phyloP scores from a whole-genome alignment of 2,113 vertebrate genomes.

The Gnathochromis pfefferi region DNA sequence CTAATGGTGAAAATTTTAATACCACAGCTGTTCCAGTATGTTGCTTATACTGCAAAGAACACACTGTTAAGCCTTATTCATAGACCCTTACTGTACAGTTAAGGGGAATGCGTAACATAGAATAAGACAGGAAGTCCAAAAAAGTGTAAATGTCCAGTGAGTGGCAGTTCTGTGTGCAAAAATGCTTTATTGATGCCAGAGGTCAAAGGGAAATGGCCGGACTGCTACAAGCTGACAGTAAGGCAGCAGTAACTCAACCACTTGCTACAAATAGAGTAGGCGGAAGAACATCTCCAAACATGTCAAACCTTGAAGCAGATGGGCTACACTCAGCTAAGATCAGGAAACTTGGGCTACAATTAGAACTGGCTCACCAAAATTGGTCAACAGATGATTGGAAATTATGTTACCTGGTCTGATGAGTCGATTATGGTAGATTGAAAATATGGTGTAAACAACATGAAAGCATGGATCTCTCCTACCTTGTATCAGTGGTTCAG shows the following conservation, averaged over 20 bases:
- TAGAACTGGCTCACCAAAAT: background rate
- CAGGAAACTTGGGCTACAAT: background rate
- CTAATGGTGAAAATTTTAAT: background rate
- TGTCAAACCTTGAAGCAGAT: background rate
- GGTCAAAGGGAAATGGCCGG: background rate
- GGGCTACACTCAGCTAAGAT: background rate
- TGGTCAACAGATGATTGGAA: background rate
- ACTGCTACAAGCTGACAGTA: background rate
- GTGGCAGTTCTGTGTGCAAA: accelerated
- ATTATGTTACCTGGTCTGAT: background rate
- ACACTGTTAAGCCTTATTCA: background rate
- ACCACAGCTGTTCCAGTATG: background rate
- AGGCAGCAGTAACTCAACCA: background rate
- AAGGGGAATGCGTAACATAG: background rate
- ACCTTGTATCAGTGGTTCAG: background rate
- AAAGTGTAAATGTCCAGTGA: background rate
- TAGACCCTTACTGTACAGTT: background rate
- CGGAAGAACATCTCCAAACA: background rate
- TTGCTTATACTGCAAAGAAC: background rate
- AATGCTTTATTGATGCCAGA: background rate
- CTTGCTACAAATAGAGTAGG: background rate
- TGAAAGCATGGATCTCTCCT: background rate
- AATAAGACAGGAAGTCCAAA: background rate
- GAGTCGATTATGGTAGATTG: background rate
- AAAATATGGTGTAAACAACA: background rate